A percentile compares a stretch with the other conserved stretches of the same genome.
Evolutionary conservation across 1,140 invertebrate species (phyloP).

Genomic region (Drosophila truncata): DNA sequence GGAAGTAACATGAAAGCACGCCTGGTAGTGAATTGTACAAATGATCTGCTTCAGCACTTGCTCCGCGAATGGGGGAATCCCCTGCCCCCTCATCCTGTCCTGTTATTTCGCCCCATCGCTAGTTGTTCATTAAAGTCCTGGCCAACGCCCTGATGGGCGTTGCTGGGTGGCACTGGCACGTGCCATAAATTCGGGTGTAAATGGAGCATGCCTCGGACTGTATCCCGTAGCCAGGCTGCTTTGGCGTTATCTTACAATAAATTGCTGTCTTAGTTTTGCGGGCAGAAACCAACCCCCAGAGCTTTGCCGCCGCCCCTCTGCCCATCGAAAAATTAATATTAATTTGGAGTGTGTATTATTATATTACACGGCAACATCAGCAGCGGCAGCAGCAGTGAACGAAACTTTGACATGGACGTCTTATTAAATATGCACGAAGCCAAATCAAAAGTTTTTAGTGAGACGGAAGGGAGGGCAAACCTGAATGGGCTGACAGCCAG

Average conservation of each 20-base stretch:
- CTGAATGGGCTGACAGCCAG: conserved; percentile 38
- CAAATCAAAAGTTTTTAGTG: conserved; percentile 66
- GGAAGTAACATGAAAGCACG: conserved; percentile 23
- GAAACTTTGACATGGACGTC: conserved; percentile 70
- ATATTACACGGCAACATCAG: conserved; percentile 47
- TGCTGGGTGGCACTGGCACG: conserved; percentile 46
- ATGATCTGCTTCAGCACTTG: conserved; percentile 4
- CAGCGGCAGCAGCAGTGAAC: neutral
- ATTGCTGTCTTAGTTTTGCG: conserved; percentile 73
- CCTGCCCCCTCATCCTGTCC: neutral
- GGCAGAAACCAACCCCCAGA: conserved; percentile 25
- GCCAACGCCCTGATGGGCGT: conserved; percentile 52
- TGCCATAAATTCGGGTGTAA: conserved; percentile 75
- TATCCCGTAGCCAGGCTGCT: conserved; percentile 55
- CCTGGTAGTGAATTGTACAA: conserved; percentile 26
- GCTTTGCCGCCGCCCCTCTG: neutral
- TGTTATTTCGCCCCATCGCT: conserved; percentile 3
- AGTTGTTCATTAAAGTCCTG: conserved; percentile 53
- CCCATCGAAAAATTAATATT: conserved; percentile 64
- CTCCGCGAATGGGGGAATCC: neutral
- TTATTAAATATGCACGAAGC: conserved; percentile 72
- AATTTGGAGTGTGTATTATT: conserved; percentile 76
- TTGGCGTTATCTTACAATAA: conserved; percentile 74
- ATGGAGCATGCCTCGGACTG: conserved; percentile 67
- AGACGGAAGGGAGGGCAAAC: neutral